Evolutionary conservation across 2,888 invertebrate species (phyloP).

Genomic region (Marronus borbonicus): DNA sequence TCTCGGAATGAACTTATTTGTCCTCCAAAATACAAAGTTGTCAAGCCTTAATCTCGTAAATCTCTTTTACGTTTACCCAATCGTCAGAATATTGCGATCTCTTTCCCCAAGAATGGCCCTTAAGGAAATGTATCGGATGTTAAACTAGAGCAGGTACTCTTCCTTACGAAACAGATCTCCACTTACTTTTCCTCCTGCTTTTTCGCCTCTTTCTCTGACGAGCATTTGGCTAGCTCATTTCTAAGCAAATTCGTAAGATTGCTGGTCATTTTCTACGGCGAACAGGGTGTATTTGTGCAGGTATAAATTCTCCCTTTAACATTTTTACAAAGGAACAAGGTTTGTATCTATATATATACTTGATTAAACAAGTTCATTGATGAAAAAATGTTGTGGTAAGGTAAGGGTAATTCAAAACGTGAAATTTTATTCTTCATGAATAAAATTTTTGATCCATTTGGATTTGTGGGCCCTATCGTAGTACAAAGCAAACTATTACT

Average conservation of each 20-base stretch:
- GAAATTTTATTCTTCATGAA: too few species aligned
- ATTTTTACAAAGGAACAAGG: conserved; percentile 33
- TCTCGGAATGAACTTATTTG: too few species aligned
- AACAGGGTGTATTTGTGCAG: conserved; percentile 24
- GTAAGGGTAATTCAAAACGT: too few species aligned
- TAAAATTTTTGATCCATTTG: too few species aligned
- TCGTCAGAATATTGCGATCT: conserved; percentile 39
- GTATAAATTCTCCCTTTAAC: conserved; percentile 20
- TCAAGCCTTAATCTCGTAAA: conserved; percentile 19
- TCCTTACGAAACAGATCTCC: conserved; percentile 24
- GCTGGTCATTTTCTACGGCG: conserved; percentile 12
- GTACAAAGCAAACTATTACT: too few species aligned
- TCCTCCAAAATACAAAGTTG: too few species aligned
- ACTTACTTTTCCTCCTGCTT: conserved; percentile 1
- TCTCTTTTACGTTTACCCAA: conserved; percentile 28
- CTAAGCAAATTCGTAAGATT: conserved; percentile 26
- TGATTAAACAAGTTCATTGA: too few species aligned
- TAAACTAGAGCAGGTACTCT: conserved; percentile 22
- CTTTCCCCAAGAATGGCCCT: conserved; percentile 27
- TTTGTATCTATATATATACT: too few species aligned
- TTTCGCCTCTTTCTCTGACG: background rate
- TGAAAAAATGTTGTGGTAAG: too few species aligned
- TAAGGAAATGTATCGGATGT: conserved; percentile 35
- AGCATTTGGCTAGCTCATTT: background rate
- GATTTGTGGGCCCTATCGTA: too few species aligned